phyloP scores from a whole-genome alignment of 2,888 invertebrate species.

The Tetranychus piercei region DNA sequence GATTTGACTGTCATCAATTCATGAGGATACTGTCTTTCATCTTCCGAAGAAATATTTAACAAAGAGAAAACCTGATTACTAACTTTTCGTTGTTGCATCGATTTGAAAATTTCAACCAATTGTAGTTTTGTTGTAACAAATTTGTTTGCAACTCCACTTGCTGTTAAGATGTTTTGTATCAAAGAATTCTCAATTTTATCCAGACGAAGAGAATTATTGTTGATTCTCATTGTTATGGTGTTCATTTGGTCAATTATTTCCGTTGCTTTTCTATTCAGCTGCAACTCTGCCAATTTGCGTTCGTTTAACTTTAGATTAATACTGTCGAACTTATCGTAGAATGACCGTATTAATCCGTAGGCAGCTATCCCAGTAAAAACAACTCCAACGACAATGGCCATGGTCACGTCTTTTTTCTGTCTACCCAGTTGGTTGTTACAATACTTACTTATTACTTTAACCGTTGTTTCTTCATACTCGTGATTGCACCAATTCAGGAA shows the following conservation, averaged over 20 bases:
- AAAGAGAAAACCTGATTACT: neutral
- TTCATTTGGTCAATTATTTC: neutral
- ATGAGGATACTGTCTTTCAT: neutral
- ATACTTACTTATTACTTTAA: neutral
- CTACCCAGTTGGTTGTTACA: neutral
- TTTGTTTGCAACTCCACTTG: neutral
- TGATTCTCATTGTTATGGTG: neutral
- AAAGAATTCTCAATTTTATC: neutral
- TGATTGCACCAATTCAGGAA: neutral
- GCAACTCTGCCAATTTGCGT: neutral
- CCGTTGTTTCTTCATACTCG: neutral
- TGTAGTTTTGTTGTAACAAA: neutral
- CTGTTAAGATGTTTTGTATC: neutral
- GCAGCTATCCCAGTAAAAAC: too few species aligned
- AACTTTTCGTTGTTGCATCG: neutral
- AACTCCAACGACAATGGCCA: neutral
- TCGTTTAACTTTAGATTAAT: too few species aligned
- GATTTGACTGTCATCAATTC: neutral
- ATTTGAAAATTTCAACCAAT: neutral
- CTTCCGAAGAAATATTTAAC: neutral
- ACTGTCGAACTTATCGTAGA: too few species aligned
- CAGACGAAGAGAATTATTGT: neutral
- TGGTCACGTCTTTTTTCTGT: neutral
- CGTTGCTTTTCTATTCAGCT: neutral
- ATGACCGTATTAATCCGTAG: too few species aligned